Percentiles rank a stretch among this genome's conserved stretches.
These are phyloP conservation scores for Hydrolagus affinis DNA, from an alignment of 2,113 vertebrate genomes.

Conservation along the genomic window DNA sequence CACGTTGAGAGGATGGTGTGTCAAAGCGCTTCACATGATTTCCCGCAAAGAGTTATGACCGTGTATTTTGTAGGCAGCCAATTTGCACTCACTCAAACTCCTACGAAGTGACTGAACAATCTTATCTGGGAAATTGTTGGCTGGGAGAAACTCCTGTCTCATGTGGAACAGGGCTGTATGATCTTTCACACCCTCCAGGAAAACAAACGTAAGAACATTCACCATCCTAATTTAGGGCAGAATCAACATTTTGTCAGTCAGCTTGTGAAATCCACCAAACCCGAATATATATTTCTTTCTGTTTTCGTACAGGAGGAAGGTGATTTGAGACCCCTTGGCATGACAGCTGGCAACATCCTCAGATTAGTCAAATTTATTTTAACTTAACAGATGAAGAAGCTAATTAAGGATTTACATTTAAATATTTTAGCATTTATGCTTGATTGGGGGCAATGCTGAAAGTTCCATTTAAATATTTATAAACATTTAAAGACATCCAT, in stretches of 20 bases:
- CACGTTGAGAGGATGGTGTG: too few relatives aligned
- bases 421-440: slow-evolving; percentile 24
- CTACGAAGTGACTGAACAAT: too few relatives aligned
- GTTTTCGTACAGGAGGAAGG: not conserved
- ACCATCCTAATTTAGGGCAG: too few relatives aligned
- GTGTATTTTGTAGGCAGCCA: too few relatives aligned
- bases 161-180: too few relatives aligned
- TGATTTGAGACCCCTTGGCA: slow-evolving; percentile 16
- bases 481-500: slow-evolving; percentile 7
- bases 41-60: too few relatives aligned
- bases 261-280: not conserved
- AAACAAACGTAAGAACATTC: too few relatives aligned
- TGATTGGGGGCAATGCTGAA: not conserved
- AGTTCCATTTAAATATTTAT: slow-evolving; percentile 16
- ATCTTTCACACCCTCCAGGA: too few relatives aligned
- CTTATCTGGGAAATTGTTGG: too few relatives aligned
- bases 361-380: slow-evolving; percentile 32
- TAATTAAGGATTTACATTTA: slow-evolving; percentile 26
- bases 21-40: too few relatives aligned
- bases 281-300: not conserved
- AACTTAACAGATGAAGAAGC: slow-evolving; percentile 14
- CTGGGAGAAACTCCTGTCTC: too few relatives aligned
- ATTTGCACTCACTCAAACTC: too few relatives aligned
- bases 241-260: not conserved
- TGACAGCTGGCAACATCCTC: slow-evolving; percentile 17